phyloP scores from a whole-genome alignment of 2,888 invertebrate species.

The Acrobasis repandana region DNA sequence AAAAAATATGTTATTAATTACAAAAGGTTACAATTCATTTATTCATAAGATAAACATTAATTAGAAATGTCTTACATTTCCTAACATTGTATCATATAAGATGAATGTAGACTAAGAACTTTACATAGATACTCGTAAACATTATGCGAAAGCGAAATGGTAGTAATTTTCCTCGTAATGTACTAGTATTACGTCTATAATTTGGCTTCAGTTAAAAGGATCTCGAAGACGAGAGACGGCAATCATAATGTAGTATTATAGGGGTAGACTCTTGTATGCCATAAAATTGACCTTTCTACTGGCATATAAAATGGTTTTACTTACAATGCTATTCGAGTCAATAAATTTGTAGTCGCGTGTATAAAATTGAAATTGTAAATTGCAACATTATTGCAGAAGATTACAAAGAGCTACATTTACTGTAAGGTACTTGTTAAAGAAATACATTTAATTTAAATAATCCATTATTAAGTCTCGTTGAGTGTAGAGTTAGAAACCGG shows the following conservation, averaged over 20 bases:
- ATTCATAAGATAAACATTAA: too few species aligned
- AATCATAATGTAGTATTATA: slow-evolving; percentile 11
- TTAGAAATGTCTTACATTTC: too few species aligned
- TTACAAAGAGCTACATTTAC: too few species aligned
- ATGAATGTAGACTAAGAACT: too few species aligned
- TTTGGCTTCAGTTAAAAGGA: neutral
- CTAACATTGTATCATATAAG: too few species aligned
- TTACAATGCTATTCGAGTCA: neutral
- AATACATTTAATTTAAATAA: neutral
- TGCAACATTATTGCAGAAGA: neutral
- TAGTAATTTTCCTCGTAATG: slow-evolving; percentile 6
- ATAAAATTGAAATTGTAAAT: neutral
- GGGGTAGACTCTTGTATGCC: neutral
- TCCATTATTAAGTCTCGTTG: neutral
- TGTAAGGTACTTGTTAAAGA: neutral
- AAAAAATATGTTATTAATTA: too few species aligned
- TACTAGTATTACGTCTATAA: slow-evolving; percentile 4
- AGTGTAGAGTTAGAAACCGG: neutral
- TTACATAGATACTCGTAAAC: too few species aligned
- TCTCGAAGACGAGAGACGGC: slow-evolving; percentile 6
- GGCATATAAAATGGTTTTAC: slow-evolving; percentile 2
- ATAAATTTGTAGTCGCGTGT: neutral
- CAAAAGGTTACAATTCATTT: too few species aligned
- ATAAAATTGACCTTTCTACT: slow-evolving; percentile 10
- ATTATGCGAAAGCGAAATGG: neutral